Base-by-base conservation (phyloP, 92 coral and sea anemone species). In the Montipora capitata region DNA sequence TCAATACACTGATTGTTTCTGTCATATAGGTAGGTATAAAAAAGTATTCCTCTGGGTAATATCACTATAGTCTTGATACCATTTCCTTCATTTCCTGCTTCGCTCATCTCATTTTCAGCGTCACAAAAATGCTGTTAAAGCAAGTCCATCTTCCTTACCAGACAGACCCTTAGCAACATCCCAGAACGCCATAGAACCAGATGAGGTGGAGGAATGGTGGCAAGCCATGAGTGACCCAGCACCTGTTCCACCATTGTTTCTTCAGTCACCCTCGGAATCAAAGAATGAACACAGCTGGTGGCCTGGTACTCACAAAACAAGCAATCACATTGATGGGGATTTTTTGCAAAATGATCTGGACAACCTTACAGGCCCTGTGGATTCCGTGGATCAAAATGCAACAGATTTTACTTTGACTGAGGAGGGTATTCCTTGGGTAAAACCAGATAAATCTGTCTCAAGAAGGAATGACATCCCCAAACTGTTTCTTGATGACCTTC, bases 191-290 rank as follows among this genome's bases (percentile, higher is more conserved):
- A 4, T 81, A 27, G 89, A 61, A 41, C 62, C 88, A 72, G 83
- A 67, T 59, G 95, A 79, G 66, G 86, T 79, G 0, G 93, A 93
- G 40, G 98, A 81, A 6, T 95, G 98, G 98, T 95, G 96, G 96
- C 90, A 87, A 72, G 93, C 91, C 43, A 42, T 82, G 41, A 81
- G 72, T 20, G 90, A 91, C 43, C 81, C 77, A 8, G 84, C 94
- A 13, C 92, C 96, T 54, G 95, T 95, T 42, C 98, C 98, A 14
- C 98, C 94, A 56, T 70, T 95, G 42, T 85, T 93, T 27, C 89
- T 95, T 10, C 86, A 82, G 48, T 95, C 98, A 14, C 96, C 96
- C 6, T 76, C 95, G 11, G 96, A 93, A 16, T 54, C 63, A 59
- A 61, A 87, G 56, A 79, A 83, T 75, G 72, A 77, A 27, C 84